Conservation (phyloP, 2,888 invertebrate species). For the Perizoma flavofasciatum region DNA sequence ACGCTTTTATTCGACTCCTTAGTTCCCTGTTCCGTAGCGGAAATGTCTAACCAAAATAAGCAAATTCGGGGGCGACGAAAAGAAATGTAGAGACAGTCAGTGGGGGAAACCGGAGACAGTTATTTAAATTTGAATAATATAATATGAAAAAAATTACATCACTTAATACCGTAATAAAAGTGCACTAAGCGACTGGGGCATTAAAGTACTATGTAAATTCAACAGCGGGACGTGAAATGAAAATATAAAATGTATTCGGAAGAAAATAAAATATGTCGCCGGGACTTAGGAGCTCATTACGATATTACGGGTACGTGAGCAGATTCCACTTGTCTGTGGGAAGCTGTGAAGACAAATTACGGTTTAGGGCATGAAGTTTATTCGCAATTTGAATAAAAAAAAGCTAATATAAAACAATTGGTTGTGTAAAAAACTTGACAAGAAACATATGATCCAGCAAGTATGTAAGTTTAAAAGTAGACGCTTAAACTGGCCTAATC, state of each 20-base stretch:
- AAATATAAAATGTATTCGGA: conserved; percentile 79
- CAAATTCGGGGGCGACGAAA: conserved; percentile 78
- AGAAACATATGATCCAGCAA: no score
- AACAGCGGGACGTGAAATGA: conserved; percentile 82
- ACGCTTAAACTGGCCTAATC: no score
- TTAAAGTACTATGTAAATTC: conserved; percentile 81
- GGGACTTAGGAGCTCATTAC: conserved; percentile 76
- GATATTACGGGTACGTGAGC: conserved; percentile 79
- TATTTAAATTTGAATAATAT: conserved; percentile 86
- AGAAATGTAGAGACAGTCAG: conserved; percentile 73
- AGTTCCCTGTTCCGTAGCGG: conserved; percentile 52
- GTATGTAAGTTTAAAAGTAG: no score
- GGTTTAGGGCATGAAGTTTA: conserved; percentile 36
- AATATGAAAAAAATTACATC: conserved; percentile 85
- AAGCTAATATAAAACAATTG: no score
- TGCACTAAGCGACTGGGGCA: conserved; percentile 83
- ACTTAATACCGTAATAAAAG: conserved; percentile 85
- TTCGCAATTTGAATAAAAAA: not conserved
- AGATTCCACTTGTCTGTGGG: conserved; percentile 70
- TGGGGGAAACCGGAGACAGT: conserved; percentile 83
- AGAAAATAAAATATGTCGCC: conserved; percentile 79
- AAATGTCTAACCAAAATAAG: conserved; percentile 77
- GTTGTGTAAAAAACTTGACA: no score
- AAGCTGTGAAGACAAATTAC: conserved; percentile 56
- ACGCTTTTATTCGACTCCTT: conserved; percentile 47